Conservation (phyloP, 2,113 vertebrate genomes). For the Psammodynastes pulverulentus region DNA sequence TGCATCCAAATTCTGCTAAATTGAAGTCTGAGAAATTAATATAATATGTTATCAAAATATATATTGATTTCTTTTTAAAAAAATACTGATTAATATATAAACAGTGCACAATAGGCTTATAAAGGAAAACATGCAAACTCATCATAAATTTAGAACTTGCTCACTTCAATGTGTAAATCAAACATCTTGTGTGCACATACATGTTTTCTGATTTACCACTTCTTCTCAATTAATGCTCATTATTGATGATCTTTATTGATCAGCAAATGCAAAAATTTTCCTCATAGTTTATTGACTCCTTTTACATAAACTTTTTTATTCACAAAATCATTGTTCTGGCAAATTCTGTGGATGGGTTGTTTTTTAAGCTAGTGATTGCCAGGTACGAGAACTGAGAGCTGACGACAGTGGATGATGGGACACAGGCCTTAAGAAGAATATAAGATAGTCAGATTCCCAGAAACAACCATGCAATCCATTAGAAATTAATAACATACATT, state of each 20-base stretch:
- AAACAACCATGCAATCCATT: neutral
- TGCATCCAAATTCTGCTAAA: neutral
- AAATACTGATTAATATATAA: neutral
- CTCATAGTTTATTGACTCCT: neutral
- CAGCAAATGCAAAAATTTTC: neutral
- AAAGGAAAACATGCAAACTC: neutral
- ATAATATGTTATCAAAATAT: neutral
- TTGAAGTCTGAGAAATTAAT: neutral
- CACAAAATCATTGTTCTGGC: neutral
- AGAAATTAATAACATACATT: neutral
- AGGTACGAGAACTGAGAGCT: neutral
- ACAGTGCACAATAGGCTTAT: neutral
- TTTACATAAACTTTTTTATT: too few relatives aligned
- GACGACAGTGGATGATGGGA: neutral
- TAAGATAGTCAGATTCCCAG: neutral
- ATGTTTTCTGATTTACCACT: neutral
- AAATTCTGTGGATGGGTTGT: rapidly evolving
- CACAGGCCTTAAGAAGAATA: neutral
- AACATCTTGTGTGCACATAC: neutral
- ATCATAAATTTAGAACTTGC: neutral
- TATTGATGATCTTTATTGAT: neutral
- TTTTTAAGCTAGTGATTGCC: neutral
- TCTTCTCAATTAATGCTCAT: neutral
- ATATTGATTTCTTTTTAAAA: neutral
- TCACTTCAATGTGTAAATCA: neutral